Conservation (phyloP, 23 tunicate genomes). For the Diplosoma virens region DNA sequence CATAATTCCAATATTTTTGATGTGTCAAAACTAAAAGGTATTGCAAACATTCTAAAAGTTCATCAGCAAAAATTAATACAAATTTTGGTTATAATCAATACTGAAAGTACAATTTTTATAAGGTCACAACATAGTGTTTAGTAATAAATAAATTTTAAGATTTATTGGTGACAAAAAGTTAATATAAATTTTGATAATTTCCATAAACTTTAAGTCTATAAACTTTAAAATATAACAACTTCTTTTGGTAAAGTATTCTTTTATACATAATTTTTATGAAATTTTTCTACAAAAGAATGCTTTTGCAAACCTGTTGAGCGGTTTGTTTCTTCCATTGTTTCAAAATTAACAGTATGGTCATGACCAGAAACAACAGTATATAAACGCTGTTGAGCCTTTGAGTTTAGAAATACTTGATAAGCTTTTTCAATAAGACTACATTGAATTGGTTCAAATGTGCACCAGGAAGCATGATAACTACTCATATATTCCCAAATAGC, state of each 20-base stretch:
- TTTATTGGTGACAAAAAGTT: no score
- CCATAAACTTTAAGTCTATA: no score
- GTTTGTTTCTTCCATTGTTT: not conserved
- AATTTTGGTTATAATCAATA: no score
- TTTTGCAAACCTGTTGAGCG: not conserved
- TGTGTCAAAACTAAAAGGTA: no score
- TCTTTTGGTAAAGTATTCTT: not conserved
- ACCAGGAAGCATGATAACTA: not conserved
- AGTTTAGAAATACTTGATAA: conserved; percentile 6
- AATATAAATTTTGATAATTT: no score
- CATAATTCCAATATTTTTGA: no score
- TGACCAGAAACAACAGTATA: no score
- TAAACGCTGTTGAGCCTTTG: not conserved
- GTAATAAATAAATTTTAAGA: no score
- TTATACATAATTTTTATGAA: not conserved
- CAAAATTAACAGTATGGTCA: not conserved
- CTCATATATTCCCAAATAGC: conserved; percentile 14
- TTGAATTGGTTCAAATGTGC: not conserved
- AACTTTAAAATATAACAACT: not conserved
- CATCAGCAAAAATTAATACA: no score
- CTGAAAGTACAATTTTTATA: no score
- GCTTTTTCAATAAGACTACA: conserved; percentile 6
- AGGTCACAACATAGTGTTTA: no score
- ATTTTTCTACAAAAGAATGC: not conserved
- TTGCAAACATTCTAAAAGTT: no score